Conservation (phyloP, 2,888 invertebrate species). For the Eristalinus sepulchralis region DNA sequence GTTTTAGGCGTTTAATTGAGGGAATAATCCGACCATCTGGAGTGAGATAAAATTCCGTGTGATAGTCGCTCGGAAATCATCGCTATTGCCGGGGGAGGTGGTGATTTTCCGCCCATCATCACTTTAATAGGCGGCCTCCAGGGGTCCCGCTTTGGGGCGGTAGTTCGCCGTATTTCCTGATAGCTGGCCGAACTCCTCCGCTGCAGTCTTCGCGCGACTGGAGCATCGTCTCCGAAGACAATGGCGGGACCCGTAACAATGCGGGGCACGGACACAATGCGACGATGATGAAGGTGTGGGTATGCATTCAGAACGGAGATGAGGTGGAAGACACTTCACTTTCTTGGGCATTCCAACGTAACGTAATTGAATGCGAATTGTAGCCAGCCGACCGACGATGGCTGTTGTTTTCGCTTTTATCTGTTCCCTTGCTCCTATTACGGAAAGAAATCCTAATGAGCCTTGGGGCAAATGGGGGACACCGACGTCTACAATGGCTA, state of each 20-base stretch:
- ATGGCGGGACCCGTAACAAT: neutral
- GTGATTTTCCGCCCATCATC: conserved; percentile 60
- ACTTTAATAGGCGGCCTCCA: conserved; percentile 44
- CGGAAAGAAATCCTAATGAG: conserved; percentile 10
- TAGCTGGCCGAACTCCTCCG: conserved; percentile 39
- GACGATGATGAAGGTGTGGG: neutral
- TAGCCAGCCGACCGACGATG: conserved; percentile 7
- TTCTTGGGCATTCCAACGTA: neutral
- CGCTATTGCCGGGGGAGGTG: conserved; percentile 37
- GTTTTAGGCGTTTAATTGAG: conserved; percentile 23
- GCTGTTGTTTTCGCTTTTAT: conserved; percentile 41
- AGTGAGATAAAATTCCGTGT: conserved; percentile 41
- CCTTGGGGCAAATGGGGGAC: neutral
- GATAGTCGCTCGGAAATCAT: conserved; percentile 54
- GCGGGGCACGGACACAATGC: conserved; percentile 1
- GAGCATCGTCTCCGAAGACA: neutral
- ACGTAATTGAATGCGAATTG: conserved; percentile 39
- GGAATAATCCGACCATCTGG: conserved; percentile 4
- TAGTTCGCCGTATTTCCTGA: conserved; percentile 43
- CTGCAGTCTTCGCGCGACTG: conserved; percentile 9
- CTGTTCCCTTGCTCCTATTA: conserved; percentile 4
- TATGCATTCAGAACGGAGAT: neutral
- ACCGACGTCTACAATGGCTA: neutral
- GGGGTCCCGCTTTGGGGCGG: neutral
- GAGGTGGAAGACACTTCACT: conserved; percentile 5